These are phyloP conservation scores for Heterochromis multidens DNA, from an alignment of 2,113 vertebrate genomes.

Conservation along the genomic window DNA sequence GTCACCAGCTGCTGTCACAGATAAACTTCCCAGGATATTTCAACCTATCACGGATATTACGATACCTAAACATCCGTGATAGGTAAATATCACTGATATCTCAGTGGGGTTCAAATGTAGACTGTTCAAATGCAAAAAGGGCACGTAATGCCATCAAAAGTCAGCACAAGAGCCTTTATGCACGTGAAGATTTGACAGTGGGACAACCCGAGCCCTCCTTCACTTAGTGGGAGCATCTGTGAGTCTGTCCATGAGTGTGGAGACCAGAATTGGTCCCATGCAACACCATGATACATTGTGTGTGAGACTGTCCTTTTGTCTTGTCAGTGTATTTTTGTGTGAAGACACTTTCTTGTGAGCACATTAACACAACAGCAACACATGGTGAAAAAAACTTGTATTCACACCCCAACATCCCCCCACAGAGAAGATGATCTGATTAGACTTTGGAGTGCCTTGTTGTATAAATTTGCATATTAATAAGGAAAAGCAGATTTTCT, in stretches of 20 bases:
- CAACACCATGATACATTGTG: background rate
- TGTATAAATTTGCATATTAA: conserved; percentile 66
- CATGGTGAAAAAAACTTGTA: conserved; percentile 25
- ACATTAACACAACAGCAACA: conserved; percentile 25
- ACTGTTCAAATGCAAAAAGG: background rate
- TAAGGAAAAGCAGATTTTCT: conserved; percentile 44
- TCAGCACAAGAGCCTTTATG: background rate
- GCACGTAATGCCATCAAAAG: background rate
- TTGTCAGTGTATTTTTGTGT: background rate
- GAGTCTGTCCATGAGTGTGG: background rate
- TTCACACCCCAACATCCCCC: conserved; percentile 46
- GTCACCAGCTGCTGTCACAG: background rate
- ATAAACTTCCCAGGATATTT: background rate
- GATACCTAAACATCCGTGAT: background rate
- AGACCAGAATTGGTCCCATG: background rate
- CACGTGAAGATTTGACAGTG: background rate
- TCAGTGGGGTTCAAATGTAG: background rate
- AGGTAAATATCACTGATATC: background rate
- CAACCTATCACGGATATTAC: background rate
- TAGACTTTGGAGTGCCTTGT: conserved; percentile 58
- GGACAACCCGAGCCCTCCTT: background rate
- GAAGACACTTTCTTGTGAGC: background rate
- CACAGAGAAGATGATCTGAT: conserved; percentile 65
- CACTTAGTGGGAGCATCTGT: background rate
- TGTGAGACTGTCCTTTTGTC: background rate